phyloP scores from a whole-genome alignment of 1,140 invertebrate species.

The Diorhabda elongata region DNA sequence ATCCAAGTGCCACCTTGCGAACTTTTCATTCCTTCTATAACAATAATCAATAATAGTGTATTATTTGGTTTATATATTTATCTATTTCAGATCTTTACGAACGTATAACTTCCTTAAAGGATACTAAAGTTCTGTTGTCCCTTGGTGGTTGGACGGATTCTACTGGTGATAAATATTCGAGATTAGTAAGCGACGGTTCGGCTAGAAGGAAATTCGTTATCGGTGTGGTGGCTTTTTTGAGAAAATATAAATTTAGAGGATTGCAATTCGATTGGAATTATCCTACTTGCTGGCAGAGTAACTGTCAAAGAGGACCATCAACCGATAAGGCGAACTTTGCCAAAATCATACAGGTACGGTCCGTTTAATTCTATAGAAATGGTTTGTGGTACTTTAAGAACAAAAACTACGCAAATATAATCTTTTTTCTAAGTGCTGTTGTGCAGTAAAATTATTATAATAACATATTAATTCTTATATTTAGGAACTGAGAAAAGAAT shows the following conservation, averaged over 20 bases:
- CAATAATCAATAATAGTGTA: too few species aligned
- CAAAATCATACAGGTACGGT: slow-evolving; percentile 63
- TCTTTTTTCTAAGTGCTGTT: too few species aligned
- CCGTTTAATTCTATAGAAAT: neutral
- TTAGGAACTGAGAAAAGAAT: slow-evolving; percentile 73
- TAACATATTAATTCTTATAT: slow-evolving; percentile 9
- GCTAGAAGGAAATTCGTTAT: slow-evolving; percentile 66
- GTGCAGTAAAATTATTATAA: neutral
- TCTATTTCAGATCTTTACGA: slow-evolving; percentile 61
- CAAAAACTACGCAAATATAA: too few species aligned
- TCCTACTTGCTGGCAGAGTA: slow-evolving; percentile 86
- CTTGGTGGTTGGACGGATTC: slow-evolving; percentile 91
- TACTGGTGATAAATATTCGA: slow-evolving; percentile 76
- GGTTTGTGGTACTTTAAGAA: neutral
- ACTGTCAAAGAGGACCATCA: slow-evolving; percentile 74
- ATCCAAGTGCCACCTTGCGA: too few species aligned
- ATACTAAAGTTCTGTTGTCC: slow-evolving; percentile 68
- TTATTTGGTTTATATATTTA: slow-evolving; percentile 9
- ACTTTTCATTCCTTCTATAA: too few species aligned
- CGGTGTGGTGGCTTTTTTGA: slow-evolving; percentile 64
- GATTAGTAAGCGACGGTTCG: slow-evolving; percentile 61
- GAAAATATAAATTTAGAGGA: slow-evolving; percentile 72
- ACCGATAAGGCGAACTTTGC: slow-evolving; percentile 75
- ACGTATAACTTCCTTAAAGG: slow-evolving; percentile 59
- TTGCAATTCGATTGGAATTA: slow-evolving; percentile 89